Percentiles rank a stretch among this genome's conserved stretches.
These are phyloP conservation scores for Ecliptopera silaceata DNA, from an alignment of 2,888 invertebrate species.

Conservation along the genomic window DNA sequence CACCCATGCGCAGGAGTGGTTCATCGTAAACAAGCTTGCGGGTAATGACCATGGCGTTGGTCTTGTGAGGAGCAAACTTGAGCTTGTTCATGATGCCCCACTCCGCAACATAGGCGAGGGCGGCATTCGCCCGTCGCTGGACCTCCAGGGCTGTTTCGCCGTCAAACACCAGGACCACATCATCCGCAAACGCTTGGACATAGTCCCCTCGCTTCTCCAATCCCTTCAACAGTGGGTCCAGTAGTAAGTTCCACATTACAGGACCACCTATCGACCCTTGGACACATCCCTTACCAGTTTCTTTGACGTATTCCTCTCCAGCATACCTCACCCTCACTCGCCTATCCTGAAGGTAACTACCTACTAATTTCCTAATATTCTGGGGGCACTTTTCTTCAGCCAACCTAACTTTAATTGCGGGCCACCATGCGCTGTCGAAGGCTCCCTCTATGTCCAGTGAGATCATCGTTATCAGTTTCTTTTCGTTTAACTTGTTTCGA, in stretches of 20 bases:
- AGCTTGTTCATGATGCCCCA: too few relatives aligned
- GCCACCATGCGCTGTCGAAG: neutral
- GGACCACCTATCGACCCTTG: neutral
- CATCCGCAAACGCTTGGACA: too few relatives aligned
- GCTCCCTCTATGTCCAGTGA: neutral
- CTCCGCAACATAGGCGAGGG: too few relatives aligned
- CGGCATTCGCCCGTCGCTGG: neutral
- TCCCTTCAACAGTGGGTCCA: slow-evolving; percentile 2
- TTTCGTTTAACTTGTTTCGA: too few relatives aligned
- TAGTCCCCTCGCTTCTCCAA: neutral
- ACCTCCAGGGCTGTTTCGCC: neutral
- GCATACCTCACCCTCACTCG: neutral
- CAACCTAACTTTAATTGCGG: neutral
- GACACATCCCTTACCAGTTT: neutral
- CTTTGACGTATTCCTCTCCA: too few relatives aligned
- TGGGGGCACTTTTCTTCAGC: neutral
- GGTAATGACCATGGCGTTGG: too few relatives aligned
- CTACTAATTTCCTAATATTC: neutral
- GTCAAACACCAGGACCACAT: slow-evolving; percentile 12
- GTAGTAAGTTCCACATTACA: neutral
- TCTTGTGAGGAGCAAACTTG: too few relatives aligned
- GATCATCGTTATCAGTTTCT: too few relatives aligned
- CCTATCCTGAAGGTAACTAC: too few relatives aligned
- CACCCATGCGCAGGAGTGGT: too few relatives aligned
- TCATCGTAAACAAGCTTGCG: too few relatives aligned